Conservation (phyloP, 2,113 vertebrate genomes). For the Oncorhynchus keta region DNA sequence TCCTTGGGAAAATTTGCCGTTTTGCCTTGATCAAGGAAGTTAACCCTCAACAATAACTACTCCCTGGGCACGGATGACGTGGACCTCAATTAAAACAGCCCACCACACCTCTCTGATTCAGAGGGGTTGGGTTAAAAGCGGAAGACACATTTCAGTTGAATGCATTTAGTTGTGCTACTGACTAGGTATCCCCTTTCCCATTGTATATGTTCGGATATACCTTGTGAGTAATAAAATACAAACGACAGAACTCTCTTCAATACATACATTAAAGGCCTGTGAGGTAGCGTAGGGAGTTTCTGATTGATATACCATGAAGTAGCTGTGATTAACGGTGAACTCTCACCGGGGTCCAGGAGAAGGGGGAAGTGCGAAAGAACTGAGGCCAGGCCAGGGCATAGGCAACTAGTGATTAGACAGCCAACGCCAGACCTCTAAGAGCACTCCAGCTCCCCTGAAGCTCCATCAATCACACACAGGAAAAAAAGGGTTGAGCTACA, state of each 20-base stretch:
- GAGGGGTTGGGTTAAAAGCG: too few species aligned
- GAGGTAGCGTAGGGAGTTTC: slow-evolving; percentile 19
- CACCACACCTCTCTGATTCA: too few species aligned
- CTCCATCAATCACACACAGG: slow-evolving; percentile 65
- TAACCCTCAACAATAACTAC: too few species aligned
- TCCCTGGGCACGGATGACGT: too few species aligned
- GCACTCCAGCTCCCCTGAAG: slow-evolving; percentile 54
- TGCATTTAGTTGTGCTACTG: too few species aligned
- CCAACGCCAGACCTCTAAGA: slow-evolving; percentile 51
- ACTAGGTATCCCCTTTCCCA: background rate
- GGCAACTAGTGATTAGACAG: slow-evolving; percentile 46
- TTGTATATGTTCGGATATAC: too few species aligned
- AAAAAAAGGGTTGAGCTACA: slow-evolving; percentile 55
- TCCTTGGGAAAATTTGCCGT: background rate
- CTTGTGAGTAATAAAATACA: too few species aligned
- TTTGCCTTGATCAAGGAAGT: too few species aligned
- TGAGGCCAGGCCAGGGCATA: slow-evolving; percentile 47
- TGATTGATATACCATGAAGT: slow-evolving; percentile 67
- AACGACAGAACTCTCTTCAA: too few species aligned
- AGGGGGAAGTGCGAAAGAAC: slow-evolving; percentile 28
- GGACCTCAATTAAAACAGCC: too few species aligned
- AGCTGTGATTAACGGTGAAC: slow-evolving; percentile 63
- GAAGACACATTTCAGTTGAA: too few species aligned
- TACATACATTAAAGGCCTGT: too few species aligned
- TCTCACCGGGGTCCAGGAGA: slow-evolving; percentile 32